A percentile compares a stretch with the other conserved stretches of the same genome.
phyloP scores from a whole-genome alignment of 2,113 vertebrate genomes.

The Pampusana beccarii region DNA sequence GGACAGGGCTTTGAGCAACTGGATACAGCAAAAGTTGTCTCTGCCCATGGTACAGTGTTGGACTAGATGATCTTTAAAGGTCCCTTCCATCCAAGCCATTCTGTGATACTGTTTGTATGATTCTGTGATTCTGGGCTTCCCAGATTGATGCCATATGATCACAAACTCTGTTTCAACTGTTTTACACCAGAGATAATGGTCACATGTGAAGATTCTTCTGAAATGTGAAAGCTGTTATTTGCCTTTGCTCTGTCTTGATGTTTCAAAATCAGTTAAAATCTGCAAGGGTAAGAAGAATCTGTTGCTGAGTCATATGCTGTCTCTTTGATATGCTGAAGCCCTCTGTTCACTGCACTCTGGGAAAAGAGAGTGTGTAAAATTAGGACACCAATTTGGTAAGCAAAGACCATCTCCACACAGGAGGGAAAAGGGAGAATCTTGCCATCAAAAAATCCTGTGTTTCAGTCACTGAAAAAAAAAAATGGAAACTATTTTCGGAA shows the following conservation, averaged over 20 bases:
- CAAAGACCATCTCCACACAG: neutral
- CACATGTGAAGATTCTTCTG: neutral
- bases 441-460: neutral
- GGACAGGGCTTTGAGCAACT: too few relatives aligned
- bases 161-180: neutral
- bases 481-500: neutral
- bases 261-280: neutral
- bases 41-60: too few relatives aligned
- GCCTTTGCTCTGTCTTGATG: neutral
- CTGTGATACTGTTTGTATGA: too few relatives aligned
- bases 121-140: neutral
- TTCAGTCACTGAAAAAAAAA: neutral
- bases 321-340: neutral
- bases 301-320: neutral
- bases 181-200: neutral
- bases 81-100: too few relatives aligned
- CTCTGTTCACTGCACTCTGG: neutral
- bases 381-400: neutral
- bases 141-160: too few relatives aligned
- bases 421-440: neutral
- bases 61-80: too few relatives aligned
- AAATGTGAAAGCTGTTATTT: neutral
- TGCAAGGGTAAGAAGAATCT: neutral
- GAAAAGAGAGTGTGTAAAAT: neutral
- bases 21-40: too few relatives aligned